Conservation (phyloP, 2,113 vertebrate genomes). For the Tupaia tana region DNA sequence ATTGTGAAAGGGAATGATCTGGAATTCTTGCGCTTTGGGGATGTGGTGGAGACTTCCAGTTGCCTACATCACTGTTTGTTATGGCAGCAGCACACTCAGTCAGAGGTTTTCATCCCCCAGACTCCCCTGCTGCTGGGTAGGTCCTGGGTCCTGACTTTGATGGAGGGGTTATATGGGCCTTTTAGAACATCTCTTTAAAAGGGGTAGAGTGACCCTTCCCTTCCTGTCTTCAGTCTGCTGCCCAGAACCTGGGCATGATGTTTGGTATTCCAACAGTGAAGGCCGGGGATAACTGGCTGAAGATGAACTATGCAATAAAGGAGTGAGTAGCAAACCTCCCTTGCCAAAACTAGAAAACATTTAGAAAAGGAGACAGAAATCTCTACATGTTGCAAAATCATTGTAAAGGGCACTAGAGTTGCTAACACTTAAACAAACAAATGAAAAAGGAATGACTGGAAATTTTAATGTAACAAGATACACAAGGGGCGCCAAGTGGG, state of each 20-base stretch:
- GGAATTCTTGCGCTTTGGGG: background rate
- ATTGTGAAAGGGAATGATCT: background rate
- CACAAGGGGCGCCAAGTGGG: background rate
- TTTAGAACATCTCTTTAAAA: conserved; percentile 21
- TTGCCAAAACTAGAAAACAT: background rate
- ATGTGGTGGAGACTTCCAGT: background rate
- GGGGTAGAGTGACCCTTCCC: background rate
- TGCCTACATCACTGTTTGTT: background rate
- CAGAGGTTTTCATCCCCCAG: background rate
- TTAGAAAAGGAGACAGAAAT: conserved; percentile 1
- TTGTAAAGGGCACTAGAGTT: background rate
- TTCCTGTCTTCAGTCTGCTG: background rate
- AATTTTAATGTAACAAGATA: conserved; percentile 21
- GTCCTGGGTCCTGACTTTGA: background rate
- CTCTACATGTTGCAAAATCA: background rate
- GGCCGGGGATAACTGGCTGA: background rate
- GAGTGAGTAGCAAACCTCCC: background rate
- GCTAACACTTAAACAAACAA: background rate
- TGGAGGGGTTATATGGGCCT: background rate
- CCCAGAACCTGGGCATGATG: background rate
- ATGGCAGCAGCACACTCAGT: background rate
- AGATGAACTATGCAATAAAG: background rate
- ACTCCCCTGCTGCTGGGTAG: background rate
- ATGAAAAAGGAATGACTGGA: background rate
- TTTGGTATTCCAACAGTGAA: background rate